Percentiles rank a stretch among this genome's conserved stretches.
Evolutionary conservation across 1,140 invertebrate genomes (phyloP).

Genomic region (Laupala kohalensis): DNA sequence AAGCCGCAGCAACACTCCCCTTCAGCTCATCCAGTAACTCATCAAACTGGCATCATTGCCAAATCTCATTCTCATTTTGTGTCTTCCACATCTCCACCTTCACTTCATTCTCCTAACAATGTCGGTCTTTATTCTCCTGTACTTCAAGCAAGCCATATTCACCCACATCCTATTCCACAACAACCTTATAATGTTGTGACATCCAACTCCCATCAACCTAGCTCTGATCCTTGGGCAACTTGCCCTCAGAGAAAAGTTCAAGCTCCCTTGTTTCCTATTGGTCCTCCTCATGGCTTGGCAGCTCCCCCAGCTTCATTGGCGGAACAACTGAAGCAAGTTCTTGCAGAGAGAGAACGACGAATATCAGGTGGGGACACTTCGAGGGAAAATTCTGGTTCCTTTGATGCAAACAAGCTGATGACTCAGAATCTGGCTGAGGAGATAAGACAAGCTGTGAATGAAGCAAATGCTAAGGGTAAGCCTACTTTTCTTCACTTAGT

Average conservation of each 20-base stretch:
- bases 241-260: neutral
- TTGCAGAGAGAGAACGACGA: constrained; percentile 58
- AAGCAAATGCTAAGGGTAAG: constrained; percentile 66
- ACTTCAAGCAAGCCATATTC: neutral
- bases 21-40: neutral
- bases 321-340: constrained; percentile 69
- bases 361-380: constrained; percentile 29
- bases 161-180: constrained; percentile 2
- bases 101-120: neutral
- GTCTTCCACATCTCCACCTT: neutral
- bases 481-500: neutral
- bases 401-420: constrained; percentile 45
- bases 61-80: neutral
- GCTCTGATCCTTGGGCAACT: constrained; percentile 4
- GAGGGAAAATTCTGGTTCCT: constrained; percentile 45
- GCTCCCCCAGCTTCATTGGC: constrained; percentile 59
- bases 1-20: neutral
- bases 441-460: constrained; percentile 67
- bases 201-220: neutral
- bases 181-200: too few relatives aligned
- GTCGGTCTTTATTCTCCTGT: neutral
- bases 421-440: constrained; percentile 68
- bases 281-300: constrained; percentile 11
- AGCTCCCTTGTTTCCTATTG: neutral
- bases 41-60: neutral